A percentile compares a stretch with the other conserved stretches of the same genome.
Conservation (phyloP, 1,140 invertebrate species). For the Phthorimaea operculella region DNA sequence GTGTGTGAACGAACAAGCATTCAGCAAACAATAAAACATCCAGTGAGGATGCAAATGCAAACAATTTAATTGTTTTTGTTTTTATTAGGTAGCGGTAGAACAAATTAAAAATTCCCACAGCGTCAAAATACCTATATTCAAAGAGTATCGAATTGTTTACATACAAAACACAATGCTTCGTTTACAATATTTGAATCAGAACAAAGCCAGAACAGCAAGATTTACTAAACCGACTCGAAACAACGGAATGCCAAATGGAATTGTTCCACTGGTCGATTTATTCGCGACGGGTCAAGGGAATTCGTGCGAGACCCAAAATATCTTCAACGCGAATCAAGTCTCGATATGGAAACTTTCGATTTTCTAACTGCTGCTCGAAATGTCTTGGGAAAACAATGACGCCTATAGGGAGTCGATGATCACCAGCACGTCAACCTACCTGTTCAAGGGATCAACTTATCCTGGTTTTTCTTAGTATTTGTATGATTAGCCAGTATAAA, state of each 20-base stretch:
- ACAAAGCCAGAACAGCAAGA: background rate
- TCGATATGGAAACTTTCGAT: conserved; percentile 17
- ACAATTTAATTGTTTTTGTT: too few species aligned
- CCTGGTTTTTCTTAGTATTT: too few species aligned
- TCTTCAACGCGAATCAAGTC: background rate
- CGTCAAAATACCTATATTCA: background rate
- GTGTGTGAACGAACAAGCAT: too few species aligned
- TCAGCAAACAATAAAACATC: too few species aligned
- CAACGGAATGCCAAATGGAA: background rate
- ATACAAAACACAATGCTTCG: background rate
- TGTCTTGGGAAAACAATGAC: conserved; percentile 32
- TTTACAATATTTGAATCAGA: background rate
- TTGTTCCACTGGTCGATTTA: background rate
- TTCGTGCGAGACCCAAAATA: conserved; percentile 16
- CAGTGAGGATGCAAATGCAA: too few species aligned
- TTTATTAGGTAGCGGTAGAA: background rate
- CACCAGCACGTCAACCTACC: too few species aligned
- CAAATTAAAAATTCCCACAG: too few species aligned
- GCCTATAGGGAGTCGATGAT: background rate
- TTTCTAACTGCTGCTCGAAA: conserved; percentile 21
- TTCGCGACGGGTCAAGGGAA: conserved; percentile 11
- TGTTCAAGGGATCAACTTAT: too few species aligned
- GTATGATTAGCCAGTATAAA: too few species aligned
- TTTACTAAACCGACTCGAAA: background rate
- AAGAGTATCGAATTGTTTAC: background rate